Evolutionary conservation across 53 echinoderm and acorn worm genomes (phyloP).

Genomic region (Apostichopus leukothele): DNA sequence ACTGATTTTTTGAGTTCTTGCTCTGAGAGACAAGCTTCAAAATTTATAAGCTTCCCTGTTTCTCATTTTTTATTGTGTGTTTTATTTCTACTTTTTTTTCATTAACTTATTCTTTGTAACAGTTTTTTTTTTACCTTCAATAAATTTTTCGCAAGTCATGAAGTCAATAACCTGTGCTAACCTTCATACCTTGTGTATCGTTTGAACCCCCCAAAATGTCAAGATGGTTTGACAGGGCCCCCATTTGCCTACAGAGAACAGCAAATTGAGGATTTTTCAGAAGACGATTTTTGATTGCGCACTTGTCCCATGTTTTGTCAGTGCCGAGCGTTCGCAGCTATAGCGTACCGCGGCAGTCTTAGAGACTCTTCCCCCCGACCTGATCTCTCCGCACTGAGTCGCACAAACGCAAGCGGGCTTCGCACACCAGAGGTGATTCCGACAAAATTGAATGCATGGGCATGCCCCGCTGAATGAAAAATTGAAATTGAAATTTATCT

Average conservation of each 20-base stretch:
- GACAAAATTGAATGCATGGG: constrained; percentile 16
- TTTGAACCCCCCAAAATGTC: constrained; percentile 29
- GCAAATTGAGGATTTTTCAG: constrained; percentile 29
- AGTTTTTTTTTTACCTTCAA: neutral
- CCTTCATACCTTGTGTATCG: constrained; percentile 6
- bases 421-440: constrained; percentile 18
- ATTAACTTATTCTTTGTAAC: neutral
- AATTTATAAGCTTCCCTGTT: neutral
- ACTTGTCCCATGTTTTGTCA: constrained; percentile 6
- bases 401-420: neutral
- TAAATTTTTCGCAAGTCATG: constrained; percentile 5
- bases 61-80: neutral
- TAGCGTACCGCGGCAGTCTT: neutral
- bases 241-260: constrained; percentile 37
- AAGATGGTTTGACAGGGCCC: constrained; percentile 8
- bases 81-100: neutral
- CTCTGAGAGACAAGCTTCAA: neutral
- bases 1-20: neutral
- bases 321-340: neutral
- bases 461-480: constrained; percentile 23
- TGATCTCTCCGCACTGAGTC: neutral
- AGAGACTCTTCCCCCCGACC: neutral
- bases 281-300: constrained; percentile 30
- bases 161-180: constrained; percentile 35
- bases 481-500: constrained; percentile 34